These are phyloP conservation scores for Papilio glaucus DNA, from an alignment of 1,140 invertebrate species.

Conservation along the genomic window DNA sequence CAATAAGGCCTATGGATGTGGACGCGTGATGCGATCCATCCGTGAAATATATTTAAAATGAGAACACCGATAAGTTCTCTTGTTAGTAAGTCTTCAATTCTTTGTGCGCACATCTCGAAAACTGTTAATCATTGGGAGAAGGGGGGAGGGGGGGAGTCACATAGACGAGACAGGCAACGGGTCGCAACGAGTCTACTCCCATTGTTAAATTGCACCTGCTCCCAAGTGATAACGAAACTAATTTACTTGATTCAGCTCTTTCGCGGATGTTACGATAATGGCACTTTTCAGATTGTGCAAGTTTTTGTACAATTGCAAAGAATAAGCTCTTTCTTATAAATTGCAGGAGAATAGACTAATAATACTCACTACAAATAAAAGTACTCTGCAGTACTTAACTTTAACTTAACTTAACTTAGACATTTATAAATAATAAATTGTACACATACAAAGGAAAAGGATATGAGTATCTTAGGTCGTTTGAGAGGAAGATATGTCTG, in stretches of 20 bases:
- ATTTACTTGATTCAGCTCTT: slow-evolving; percentile 28
- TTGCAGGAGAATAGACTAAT: background rate
- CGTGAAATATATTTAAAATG: too few relatives aligned
- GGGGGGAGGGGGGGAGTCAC: background rate
- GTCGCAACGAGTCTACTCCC: background rate
- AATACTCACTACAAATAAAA: too few relatives aligned
- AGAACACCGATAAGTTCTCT: background rate
- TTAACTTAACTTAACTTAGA: too few relatives aligned
- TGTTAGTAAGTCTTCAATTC: background rate
- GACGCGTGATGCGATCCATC: too few relatives aligned
- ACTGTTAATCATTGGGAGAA: slow-evolving; percentile 3
- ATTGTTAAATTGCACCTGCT: slow-evolving; percentile 21
- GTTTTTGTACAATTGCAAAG: background rate
- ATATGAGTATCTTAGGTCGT: too few relatives aligned
- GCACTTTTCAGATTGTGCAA: background rate
- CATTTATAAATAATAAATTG: too few relatives aligned
- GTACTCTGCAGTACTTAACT: too few relatives aligned
- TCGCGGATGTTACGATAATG: background rate
- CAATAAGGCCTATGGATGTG: too few relatives aligned
- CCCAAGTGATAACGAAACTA: slow-evolving; percentile 32
- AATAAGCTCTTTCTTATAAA: background rate
- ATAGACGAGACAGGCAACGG: background rate
- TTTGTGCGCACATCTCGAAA: background rate
- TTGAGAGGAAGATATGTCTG: too few relatives aligned
- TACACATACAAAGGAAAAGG: too few relatives aligned